phyloP scores from a whole-genome alignment of 30 jellyfish, hydroid and myxozoan genomes.

The Mastigias papua region DNA sequence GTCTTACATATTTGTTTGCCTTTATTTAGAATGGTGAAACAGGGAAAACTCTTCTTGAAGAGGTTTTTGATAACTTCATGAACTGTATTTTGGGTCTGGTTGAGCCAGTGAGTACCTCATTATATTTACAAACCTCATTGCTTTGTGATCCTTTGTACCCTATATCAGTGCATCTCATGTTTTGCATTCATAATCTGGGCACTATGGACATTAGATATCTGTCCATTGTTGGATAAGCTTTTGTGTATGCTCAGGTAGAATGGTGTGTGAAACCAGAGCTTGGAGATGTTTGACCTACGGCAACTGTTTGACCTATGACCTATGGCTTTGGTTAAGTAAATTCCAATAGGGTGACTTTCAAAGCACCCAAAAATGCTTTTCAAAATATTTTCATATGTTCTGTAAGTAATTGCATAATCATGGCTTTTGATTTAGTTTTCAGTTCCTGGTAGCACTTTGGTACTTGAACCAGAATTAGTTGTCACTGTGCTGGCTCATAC shows the following conservation, averaged over 20 bases:
- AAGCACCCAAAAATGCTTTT: too few species aligned
- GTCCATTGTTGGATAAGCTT: too few species aligned
- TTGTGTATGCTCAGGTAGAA: too few species aligned
- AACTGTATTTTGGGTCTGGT: slow-evolving; percentile 91
- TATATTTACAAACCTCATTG: background rate
- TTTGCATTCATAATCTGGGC: background rate
- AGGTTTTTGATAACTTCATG: slow-evolving; percentile 81
- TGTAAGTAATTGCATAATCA: too few species aligned
- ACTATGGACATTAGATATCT: too few species aligned
- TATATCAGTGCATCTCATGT: background rate
- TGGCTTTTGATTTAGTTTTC: slow-evolving; percentile 67
- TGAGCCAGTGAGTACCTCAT: slow-evolving; percentile 87
- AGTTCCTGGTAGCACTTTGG: slow-evolving; percentile 93
- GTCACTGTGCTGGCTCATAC: slow-evolving; percentile 94
- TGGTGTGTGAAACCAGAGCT: too few species aligned
- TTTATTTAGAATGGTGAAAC: slow-evolving; percentile 90
- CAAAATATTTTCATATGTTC: too few species aligned
- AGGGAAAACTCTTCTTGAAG: slow-evolving; percentile 93
- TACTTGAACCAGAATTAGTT: slow-evolving; percentile 78
- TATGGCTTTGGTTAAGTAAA: too few species aligned
- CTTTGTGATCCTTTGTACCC: background rate
- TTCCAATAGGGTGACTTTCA: too few species aligned
- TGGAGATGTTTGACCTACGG: too few species aligned
- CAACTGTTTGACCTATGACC: too few species aligned
- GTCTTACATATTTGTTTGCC: background rate